Conservation (phyloP, 1,140 invertebrate genomes). For the Saxidomus purpurata region DNA sequence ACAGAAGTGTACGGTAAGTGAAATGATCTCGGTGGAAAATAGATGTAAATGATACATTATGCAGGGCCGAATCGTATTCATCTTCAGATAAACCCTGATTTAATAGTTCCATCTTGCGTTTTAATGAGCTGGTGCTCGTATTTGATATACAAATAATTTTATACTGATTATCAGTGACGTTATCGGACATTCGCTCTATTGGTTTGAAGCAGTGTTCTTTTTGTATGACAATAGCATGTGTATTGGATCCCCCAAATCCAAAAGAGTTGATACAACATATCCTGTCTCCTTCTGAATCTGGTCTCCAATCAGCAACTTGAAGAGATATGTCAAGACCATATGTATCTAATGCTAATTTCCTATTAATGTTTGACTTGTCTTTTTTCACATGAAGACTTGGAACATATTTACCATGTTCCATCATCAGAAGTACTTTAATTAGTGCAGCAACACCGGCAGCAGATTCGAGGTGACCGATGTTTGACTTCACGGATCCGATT, state of each 20-base stretch:
- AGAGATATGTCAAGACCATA: conserved; percentile 88
- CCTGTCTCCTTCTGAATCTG: neutral
- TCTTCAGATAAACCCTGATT: neutral
- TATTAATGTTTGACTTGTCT: conserved; percentile 81
- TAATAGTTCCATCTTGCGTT: neutral
- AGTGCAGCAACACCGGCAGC: conserved; percentile 96
- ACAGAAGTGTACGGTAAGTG: conserved; percentile 34
- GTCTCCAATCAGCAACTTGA: conserved; percentile 92
- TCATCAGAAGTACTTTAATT: conserved; percentile 89
- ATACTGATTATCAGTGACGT: neutral
- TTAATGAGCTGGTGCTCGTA: conserved; percentile 1
- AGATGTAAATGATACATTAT: conserved; percentile 69
- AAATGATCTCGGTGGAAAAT: conserved; percentile 69
- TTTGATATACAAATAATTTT: conserved; percentile 61
- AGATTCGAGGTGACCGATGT: conserved; percentile 90
- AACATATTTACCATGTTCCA: conserved; percentile 72
- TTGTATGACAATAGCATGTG: conserved; percentile 24
- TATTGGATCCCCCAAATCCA: conserved; percentile 63
- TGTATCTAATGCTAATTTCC: conserved; percentile 64
- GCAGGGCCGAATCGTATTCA: neutral
- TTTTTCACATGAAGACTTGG: conserved; percentile 77
- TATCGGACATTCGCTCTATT: neutral
- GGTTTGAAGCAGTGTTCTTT: neutral
- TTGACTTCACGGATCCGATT: conserved; percentile 77
- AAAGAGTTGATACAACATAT: conserved; percentile 53